These are phyloP conservation scores for Phyllostomus hastatus DNA, from an alignment of 2,113 vertebrate species.

Conservation along the genomic window DNA sequence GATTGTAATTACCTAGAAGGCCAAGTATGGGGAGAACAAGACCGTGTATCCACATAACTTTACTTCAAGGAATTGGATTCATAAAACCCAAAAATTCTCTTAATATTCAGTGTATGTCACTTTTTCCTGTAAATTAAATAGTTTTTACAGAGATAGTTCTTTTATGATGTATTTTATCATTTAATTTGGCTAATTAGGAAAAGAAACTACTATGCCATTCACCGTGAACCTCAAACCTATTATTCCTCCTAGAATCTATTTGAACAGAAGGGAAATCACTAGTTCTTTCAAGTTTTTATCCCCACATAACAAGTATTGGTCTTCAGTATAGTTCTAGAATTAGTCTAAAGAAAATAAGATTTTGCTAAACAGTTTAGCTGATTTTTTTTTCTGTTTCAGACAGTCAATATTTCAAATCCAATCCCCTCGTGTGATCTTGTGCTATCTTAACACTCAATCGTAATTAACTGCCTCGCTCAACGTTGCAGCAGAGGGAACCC, in stretches of 20 bases:
- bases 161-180: background rate
- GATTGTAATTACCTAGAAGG: background rate
- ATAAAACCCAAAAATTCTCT: background rate
- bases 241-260: background rate
- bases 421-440: background rate
- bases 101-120: background rate
- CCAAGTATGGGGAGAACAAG: background rate
- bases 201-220: background rate
- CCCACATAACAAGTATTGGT: background rate
- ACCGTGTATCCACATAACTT: background rate
- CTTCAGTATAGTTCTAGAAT: background rate
- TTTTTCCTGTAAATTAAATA: constrained; percentile 1
- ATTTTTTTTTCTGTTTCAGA: background rate
- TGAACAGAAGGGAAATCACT: background rate
- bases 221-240: background rate
- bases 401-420: background rate
- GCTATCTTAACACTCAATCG: background rate
- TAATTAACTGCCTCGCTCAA: constrained; percentile 36
- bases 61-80: background rate
- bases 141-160: background rate
- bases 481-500: background rate
- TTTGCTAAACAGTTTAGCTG: constrained; percentile 19
- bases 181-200: background rate
- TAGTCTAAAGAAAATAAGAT: constrained; percentile 8
- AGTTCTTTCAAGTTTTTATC: background rate